Percentiles rank a stretch among this genome's conserved stretches.
These are phyloP conservation scores for Anarrhichthys ocellatus DNA, from an alignment of 2,113 vertebrate species.

Conservation along the genomic window DNA sequence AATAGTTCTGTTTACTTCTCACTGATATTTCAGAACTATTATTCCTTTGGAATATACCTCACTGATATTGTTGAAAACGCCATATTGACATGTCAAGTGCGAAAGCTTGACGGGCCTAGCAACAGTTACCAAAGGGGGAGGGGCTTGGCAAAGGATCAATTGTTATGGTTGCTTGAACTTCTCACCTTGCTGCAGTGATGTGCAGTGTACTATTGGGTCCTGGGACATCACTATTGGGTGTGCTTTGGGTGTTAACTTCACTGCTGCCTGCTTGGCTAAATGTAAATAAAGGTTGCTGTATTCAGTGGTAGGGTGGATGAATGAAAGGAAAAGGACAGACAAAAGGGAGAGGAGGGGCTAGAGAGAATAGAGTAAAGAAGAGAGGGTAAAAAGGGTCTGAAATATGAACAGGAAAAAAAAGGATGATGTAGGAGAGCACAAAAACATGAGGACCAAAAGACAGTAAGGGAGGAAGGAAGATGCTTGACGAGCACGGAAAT, in stretches of 20 bases:
- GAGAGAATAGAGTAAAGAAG: neutral
- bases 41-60: neutral
- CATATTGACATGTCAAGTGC: neutral
- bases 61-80: neutral
- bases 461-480: neutral
- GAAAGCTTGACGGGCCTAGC: neutral
- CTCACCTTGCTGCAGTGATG: neutral
- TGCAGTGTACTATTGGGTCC: neutral
- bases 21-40: neutral
- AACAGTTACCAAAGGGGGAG: neutral
- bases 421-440: neutral
- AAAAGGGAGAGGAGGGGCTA: no score
- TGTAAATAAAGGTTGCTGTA: neutral
- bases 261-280: neutral
- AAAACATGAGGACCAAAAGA: neutral
- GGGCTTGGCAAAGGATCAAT: no score
- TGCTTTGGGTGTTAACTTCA: neutral
- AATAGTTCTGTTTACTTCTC: neutral
- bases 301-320: neutral
- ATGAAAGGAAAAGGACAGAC: neutral
- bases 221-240: neutral
- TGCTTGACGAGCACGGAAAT: neutral
- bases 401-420: neutral
- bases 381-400: neutral
- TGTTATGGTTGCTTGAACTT: no score